phyloP scores from a whole-genome alignment of 2,113 vertebrate genomes.

The Microtus oregoni region DNA sequence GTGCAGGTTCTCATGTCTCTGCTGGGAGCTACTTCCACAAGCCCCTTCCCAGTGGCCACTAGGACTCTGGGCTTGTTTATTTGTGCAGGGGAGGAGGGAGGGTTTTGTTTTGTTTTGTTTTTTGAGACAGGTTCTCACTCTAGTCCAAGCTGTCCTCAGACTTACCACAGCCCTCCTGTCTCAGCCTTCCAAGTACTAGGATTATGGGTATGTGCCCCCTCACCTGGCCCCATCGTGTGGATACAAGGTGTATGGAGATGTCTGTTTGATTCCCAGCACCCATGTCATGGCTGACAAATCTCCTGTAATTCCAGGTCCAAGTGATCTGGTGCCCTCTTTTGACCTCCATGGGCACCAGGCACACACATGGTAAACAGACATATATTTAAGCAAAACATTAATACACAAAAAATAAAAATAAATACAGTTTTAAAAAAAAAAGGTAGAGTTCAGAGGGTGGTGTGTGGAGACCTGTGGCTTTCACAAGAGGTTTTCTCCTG shows the following conservation, averaged over 20 bases:
- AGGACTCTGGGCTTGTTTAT: not conserved
- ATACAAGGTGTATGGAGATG: not conserved
- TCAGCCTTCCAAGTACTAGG: not conserved
- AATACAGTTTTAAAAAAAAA: not conserved
- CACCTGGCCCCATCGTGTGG: no score
- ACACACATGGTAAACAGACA: not conserved
- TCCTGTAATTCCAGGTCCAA: not conserved
- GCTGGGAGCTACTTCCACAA: not conserved
- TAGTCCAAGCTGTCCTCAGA: not conserved
- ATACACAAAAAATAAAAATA: not conserved
- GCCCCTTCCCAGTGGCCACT: not conserved
- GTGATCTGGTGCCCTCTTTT: not conserved
- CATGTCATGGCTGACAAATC: not conserved
- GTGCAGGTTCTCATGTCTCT: not conserved
- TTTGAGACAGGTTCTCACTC: not conserved
- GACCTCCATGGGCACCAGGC: not conserved
- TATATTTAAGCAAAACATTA: not conserved
- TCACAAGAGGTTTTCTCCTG: not conserved
- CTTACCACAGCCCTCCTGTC: not conserved
- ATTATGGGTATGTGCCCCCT: no score
- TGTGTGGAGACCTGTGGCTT: no score
- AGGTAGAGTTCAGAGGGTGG: not conserved
- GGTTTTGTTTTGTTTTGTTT: not conserved
- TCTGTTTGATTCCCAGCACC: not conserved
- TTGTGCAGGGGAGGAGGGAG: not conserved